Percentiles rank a stretch among this genome's conserved stretches.
phyloP scores from a whole-genome alignment of 2,113 vertebrate genomes.

The Chamaetylas fuelleborni region DNA sequence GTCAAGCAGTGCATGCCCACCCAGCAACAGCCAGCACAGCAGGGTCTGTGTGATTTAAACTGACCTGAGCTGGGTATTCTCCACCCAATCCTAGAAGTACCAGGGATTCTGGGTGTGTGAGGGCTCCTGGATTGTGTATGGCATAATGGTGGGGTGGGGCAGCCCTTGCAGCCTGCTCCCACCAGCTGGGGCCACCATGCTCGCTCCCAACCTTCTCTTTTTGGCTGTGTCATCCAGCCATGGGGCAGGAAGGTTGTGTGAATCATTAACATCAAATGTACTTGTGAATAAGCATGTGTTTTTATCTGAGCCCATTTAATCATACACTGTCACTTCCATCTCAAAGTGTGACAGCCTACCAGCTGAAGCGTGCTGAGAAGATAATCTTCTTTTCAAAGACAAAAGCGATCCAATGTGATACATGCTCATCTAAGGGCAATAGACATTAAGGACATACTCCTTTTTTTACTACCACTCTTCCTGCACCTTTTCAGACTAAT shows the following conservation, averaged over 20 bases:
- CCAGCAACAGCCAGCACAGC: background rate
- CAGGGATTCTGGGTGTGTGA: background rate
- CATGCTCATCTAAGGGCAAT: background rate
- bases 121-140: background rate
- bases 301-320: background rate
- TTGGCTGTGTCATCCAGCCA: accelerated
- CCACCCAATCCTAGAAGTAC: accelerated
- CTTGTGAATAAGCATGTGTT: background rate
- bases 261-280: background rate
- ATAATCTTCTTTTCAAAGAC: background rate
- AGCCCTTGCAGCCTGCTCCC: background rate
- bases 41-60: background rate
- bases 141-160: accelerated
- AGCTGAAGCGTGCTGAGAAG: background rate
- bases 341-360: background rate
- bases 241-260: background rate
- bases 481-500: background rate
- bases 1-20: background rate
- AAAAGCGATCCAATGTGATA: background rate
- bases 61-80: background rate
- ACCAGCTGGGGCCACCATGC: background rate
- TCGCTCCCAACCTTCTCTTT: background rate
- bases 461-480: background rate
- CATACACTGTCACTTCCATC: background rate
- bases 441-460: background rate